Evolutionary conservation across 2,113 vertebrate species (phyloP).

Genomic region (Seriola rivoliana): DNA sequence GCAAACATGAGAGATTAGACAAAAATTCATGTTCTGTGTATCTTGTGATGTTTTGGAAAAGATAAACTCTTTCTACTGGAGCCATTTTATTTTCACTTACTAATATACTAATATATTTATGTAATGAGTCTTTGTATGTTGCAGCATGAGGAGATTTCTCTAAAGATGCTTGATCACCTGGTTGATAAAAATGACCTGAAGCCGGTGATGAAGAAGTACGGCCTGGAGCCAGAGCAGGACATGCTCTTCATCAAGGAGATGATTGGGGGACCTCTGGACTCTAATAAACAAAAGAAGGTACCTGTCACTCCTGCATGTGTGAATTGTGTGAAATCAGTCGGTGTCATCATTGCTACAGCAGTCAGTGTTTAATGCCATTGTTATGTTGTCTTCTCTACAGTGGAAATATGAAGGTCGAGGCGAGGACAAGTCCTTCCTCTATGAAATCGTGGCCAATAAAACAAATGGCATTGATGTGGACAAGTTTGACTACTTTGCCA

Average conservation of each 20-base stretch:
- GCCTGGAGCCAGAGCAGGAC: conserved; percentile 83
- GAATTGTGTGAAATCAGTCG: background rate
- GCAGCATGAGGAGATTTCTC: conserved; percentile 90
- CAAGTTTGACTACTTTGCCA: conserved; percentile 97
- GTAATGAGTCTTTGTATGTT: conserved; percentile 10
- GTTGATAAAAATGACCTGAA: conserved; percentile 83
- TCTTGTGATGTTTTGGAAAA: no score
- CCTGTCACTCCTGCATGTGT: conserved; percentile 61
- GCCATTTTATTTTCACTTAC: background rate
- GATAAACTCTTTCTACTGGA: no score
- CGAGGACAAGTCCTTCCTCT: conserved; percentile 91
- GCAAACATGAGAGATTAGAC: no score
- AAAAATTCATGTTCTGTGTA: no score
- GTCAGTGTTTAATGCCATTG: background rate
- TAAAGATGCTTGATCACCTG: conserved; percentile 91
- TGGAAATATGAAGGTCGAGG: conserved; percentile 87
- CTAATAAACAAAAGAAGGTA: background rate
- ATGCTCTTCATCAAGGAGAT: conserved; percentile 91
- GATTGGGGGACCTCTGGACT: conserved; percentile 68
- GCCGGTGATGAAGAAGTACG: conserved; percentile 76
- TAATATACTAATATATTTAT: background rate
- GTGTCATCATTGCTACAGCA: rapidly evolving
- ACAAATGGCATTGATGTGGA: conserved; percentile 81
- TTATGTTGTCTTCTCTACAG: conserved; percentile 63
- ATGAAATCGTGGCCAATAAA: conserved; percentile 94